Evolutionary conservation across 1,140 invertebrate species (phyloP).

Genomic region (Drosophila malerkotliana): DNA sequence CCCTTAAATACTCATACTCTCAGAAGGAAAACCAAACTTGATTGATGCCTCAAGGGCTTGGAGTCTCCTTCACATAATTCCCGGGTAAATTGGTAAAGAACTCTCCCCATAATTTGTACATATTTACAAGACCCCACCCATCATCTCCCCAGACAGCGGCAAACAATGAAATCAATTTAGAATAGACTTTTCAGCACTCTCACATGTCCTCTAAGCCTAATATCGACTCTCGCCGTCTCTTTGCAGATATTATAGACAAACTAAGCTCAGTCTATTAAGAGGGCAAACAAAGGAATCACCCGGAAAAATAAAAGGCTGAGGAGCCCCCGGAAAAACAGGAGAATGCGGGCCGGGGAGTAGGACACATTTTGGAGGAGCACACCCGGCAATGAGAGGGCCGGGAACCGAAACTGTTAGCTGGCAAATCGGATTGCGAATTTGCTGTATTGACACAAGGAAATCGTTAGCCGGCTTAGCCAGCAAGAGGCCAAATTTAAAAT

Average conservation of each 20-base stretch:
- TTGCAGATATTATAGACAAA: constrained; percentile 72
- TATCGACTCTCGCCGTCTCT: constrained; percentile 46
- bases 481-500: constrained; percentile 68
- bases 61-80: not conserved
- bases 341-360: constrained; percentile 13
- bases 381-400: constrained; percentile 67
- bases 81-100: constrained; percentile 20
- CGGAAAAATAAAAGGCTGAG: constrained; percentile 1
- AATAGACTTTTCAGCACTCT: constrained; percentile 48
- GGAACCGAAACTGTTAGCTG: constrained; percentile 63
- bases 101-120: constrained; percentile 22
- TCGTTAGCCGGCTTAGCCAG: constrained; percentile 77
- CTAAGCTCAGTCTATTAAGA: constrained; percentile 72
- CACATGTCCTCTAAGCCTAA: constrained; percentile 48
- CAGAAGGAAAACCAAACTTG: not conserved
- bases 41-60: constrained; percentile 13
- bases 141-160: constrained; percentile 1
- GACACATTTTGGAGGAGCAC: not conserved
- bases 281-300: constrained; percentile 56
- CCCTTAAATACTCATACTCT: no score
- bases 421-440: constrained; percentile 76
- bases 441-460: constrained; percentile 79
- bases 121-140: constrained; percentile 29
- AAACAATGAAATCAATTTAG: constrained; percentile 73
- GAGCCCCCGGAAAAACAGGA: constrained; percentile 5